phyloP scores from a whole-genome alignment of 2,113 vertebrate genomes.

The Mirza zaza region DNA sequence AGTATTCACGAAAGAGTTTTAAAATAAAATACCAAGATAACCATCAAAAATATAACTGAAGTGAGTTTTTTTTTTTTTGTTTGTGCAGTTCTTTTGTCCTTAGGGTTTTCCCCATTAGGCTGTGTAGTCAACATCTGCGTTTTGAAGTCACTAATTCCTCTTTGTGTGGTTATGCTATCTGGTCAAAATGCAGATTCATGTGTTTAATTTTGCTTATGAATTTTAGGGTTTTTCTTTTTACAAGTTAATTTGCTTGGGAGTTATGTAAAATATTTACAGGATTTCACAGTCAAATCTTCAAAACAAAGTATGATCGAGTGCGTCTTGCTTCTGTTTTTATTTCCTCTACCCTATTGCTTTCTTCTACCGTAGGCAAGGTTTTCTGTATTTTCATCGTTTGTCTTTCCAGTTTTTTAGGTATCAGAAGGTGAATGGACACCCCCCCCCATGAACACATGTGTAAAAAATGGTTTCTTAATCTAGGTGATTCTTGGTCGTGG shows the following conservation, averaged over 20 bases:
- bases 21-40: slow-evolving; percentile 17
- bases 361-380: background rate
- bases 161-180: background rate
- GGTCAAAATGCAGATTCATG: background rate
- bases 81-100: background rate
- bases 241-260: slow-evolving; percentile 1
- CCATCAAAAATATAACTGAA: background rate
- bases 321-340: background rate
- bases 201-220: background rate
- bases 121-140: background rate
- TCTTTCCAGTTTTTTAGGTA: background rate
- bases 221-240: slow-evolving; percentile 3
- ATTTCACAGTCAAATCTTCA: background rate
- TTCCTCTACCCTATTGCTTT: background rate
- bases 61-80: background rate
- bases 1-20: background rate
- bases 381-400: background rate
- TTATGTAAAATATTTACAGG: background rate
- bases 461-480: background rate
- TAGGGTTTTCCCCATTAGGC: background rate
- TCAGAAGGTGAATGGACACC: background rate
- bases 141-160: background rate
- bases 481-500: background rate
- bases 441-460: no score
- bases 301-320: background rate